Base-by-base conservation (phyloP, 2,113 vertebrate genomes). In the Anhinga anhinga region DNA sequence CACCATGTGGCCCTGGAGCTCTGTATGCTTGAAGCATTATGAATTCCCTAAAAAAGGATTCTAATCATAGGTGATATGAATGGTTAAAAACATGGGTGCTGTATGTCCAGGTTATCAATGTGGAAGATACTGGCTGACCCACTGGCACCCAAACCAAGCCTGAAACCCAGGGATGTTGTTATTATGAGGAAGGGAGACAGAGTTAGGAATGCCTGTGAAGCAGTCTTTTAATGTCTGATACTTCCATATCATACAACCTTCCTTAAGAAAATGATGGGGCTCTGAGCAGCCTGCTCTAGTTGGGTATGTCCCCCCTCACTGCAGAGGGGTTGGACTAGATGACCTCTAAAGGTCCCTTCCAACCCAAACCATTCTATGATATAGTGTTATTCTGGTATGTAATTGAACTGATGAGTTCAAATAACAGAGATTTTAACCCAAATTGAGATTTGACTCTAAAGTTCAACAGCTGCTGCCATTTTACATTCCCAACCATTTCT, bases 1-100 rank as follows among this genome's bases (percentile, higher is more conserved):
- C 11, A 15, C 22, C 22, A 3, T 0, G 0, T 20, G 29, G 10
- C 15, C 15, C 15, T 1, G 4, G 62, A 70, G 16, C 7, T 82
- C 59, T 65, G 44, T 16, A 5, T 5, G 40, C 21, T 17, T 49
- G 20, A 42, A 38, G 26, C 9, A 10, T 26, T 61, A 61, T 4
- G 7, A 71, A 70, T 73, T 17, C 30, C 19, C 15, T n/a, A 34
- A 3, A 12, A 3, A n/a, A 40, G 26, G 7, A 9, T 18, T 29
- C 10, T 5, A 26, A 11, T 21, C 27, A 30, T 11, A 67, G 26
- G 36, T 34, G 22, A n/a, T 30, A 44, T 4, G 26, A 86, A 56
- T 58, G 32, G 17, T 36, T 84, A 21, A 71, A 94, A 71, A 1
- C 26, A 22, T 4, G 30, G 44, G 36, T 6, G 13, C 29, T 53